Evolutionary conservation across 1,140 invertebrate species (phyloP).

Genomic region (Neoseiulus cucumeris): DNA sequence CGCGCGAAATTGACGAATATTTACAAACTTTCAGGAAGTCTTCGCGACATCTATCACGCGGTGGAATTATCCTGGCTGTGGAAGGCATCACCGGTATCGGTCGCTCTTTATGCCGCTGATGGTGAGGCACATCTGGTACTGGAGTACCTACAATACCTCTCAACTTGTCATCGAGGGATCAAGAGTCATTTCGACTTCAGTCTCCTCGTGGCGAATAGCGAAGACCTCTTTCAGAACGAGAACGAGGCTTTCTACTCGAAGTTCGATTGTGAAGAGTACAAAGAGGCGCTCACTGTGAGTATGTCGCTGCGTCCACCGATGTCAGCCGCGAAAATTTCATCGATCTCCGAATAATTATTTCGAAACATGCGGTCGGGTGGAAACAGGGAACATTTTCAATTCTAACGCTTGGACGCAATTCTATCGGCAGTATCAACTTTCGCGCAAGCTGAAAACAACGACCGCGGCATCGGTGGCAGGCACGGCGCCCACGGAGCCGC

Average conservation of each 20-base stretch:
- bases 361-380: too few relatives aligned
- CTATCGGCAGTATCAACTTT: not conserved
- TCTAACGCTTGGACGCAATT: too few relatives aligned
- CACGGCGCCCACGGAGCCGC: not conserved
- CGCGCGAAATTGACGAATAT: not conserved
- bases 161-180: not conserved
- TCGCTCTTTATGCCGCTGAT: not conserved
- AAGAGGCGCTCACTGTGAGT: not conserved
- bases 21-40: not conserved
- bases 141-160: not conserved
- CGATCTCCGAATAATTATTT: too few relatives aligned
- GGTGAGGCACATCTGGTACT: constrained; percentile 3
- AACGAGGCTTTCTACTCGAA: constrained; percentile 4
- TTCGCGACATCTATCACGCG: not conserved
- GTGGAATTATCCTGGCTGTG: constrained; percentile 2
- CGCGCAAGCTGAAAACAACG: not conserved
- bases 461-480: not conserved
- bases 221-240: not conserved
- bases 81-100: not conserved
- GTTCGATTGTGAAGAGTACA: not conserved
- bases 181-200: not conserved
- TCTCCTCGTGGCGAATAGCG: not conserved
- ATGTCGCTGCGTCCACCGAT: too few relatives aligned
- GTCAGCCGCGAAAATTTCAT: too few relatives aligned
- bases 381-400: too few relatives aligned